These are phyloP conservation scores for Caenorhabditis latens DNA, from an alignment of 1,140 invertebrate species.

Conservation along the genomic window DNA sequence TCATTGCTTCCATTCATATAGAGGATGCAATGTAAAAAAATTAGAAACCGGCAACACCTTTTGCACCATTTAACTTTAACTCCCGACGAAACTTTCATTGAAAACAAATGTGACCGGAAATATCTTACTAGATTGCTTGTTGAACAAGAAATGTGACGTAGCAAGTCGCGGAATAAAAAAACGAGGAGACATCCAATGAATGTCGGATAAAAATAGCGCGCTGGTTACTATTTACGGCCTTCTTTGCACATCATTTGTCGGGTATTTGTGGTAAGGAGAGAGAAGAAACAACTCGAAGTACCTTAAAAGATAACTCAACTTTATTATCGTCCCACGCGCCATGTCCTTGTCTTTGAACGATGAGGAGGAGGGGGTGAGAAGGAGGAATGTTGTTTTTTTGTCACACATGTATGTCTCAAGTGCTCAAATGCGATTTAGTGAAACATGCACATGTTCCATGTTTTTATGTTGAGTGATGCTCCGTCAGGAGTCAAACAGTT, in stretches of 20 bases:
- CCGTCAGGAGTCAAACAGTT: no score
- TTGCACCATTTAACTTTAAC: background rate
- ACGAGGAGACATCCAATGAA: background rate
- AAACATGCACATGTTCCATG: no score
- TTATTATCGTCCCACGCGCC: slow-evolving; percentile 34
- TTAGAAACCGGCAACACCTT: background rate
- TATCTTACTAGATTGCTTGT: slow-evolving; percentile 9
- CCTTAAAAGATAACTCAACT: slow-evolving; percentile 39
- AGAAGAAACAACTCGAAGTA: background rate
- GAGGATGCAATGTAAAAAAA: background rate
- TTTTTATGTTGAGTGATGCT: no score
- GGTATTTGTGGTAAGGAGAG: background rate
- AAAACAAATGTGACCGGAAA: slow-evolving; percentile 43
- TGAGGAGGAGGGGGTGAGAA: background rate
- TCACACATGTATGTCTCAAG: no score
- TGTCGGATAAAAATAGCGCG: slow-evolving; percentile 19
- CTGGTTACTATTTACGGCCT: slow-evolving; percentile 32
- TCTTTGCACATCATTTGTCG: slow-evolving; percentile 36
- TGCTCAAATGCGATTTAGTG: no score
- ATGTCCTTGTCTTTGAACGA: slow-evolving; percentile 1
- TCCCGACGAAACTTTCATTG: background rate
- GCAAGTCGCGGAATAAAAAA: background rate
- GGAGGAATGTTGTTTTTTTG: background rate
- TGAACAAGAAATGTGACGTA: slow-evolving; percentile 49
- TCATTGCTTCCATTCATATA: background rate